Evolutionary conservation across 2,888 invertebrate species (phyloP).

Genomic region (Sarcophaga rosellei): DNA sequence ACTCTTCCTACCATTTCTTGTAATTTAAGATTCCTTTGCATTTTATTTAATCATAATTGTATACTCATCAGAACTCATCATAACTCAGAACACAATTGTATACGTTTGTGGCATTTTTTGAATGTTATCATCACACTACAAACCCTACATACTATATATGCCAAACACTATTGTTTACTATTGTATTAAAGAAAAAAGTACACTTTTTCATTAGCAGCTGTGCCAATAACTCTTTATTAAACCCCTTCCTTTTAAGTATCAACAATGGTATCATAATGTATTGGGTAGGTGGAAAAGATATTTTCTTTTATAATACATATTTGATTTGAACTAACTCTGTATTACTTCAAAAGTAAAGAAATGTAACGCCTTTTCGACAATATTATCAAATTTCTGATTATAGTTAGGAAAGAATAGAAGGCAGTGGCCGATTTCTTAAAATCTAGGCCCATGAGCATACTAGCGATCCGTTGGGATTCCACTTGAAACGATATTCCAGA

Average conservation of each 20-base stretch:
- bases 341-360: no score
- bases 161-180: slow-evolving; percentile 49
- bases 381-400: no score
- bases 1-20: not conserved
- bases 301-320: not conserved
- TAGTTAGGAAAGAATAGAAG: no score
- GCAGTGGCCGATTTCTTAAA: no score
- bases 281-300: slow-evolving; percentile 14
- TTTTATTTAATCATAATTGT: slow-evolving; percentile 9
- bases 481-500: no score
- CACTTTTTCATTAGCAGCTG: slow-evolving; percentile 65
- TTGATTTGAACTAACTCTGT: no score
- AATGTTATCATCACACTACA: slow-evolving; percentile 32
- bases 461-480: no score
- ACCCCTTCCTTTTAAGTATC: slow-evolving; percentile 44
- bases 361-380: no score
- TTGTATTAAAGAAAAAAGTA: slow-evolving; percentile 39
- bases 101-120: slow-evolving; percentile 5
- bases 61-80: slow-evolving; percentile 17
- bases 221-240: slow-evolving; percentile 56
- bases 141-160: slow-evolving; percentile 20
- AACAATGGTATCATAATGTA: not conserved
- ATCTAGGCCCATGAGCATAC: no score
- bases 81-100: not conserved
- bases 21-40: slow-evolving; percentile 41